Evolutionary conservation across 2,888 invertebrate species (phyloP), one percentile per base, ranked within the genome.

Genomic region (Desoria tigrina): DNA sequence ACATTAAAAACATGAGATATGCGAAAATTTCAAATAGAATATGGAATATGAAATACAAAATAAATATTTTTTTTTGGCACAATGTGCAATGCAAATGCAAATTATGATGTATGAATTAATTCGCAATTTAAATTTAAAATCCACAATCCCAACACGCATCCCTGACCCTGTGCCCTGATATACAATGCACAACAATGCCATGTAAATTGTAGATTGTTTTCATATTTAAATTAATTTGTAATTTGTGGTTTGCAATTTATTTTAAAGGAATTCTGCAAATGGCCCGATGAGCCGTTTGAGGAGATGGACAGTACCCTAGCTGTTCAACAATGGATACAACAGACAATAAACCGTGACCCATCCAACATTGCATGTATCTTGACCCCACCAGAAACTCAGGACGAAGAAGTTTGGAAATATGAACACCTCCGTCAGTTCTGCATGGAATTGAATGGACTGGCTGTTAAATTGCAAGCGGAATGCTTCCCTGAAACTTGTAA

Each of bases 321-420:
- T 75, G 97, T 99, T 58, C 99, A 98, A 80, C 98, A 98, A 80
- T 98, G 93, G 80, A 98, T 99, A 79, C 99, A 99, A 81, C 98
- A 99, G 83, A 88, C 94, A 74, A 98, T 99, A 77, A 86, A 94
- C 74, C 87, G 89, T 72, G 94, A 98, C 81, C 93, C 94, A 27
- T 87, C 90, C 11, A 93, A 95, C 83, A 90, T 98, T 66, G 96
- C 96, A 78, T 85, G 90, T 65, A 97, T 99, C 78, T 83, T 99
- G 57, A 93, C 90, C 78, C 94, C 97, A 84, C 99, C 99, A 1
- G 96, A 97, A 77, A 90, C 92, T 23, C 96, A 97, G 82, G 97
- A 98, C 80, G 96, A 97, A 81, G 97, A 98, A 42, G 98, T 99
- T 56, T 99, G 99, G 99, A 99, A 99, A 83, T 99, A 99, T 81